phyloP scores from a whole-genome alignment of 2,888 invertebrate genomes.

The Caenorhabditis sulstoni region DNA sequence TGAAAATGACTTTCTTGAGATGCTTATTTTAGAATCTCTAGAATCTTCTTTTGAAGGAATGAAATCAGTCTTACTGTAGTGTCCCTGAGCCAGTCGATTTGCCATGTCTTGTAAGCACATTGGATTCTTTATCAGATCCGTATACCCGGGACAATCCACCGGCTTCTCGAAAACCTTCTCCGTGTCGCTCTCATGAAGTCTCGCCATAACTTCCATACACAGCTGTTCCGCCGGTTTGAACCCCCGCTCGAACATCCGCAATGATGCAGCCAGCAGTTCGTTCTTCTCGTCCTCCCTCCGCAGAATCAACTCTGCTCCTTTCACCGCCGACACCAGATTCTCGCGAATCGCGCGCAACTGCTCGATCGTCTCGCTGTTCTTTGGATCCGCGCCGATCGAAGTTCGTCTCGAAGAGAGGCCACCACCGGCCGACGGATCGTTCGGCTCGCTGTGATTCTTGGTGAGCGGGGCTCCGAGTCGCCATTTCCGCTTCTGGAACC shows the following conservation, averaged over 20 bases:
- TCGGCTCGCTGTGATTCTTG: constrained; percentile 81
- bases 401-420: background rate
- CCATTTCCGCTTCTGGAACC: constrained; percentile 95
- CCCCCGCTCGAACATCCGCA: constrained; percentile 1
- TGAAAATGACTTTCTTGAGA: too few species aligned
- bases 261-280: constrained; percentile 2
- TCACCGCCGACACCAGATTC: constrained; percentile 92
- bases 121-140: constrained; percentile 88
- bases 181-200: constrained; percentile 10
- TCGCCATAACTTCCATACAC: background rate
- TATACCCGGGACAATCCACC: constrained; percentile 87
- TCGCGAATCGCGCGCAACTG: constrained; percentile 92
- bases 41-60: too few species aligned
- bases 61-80: constrained; percentile 64
- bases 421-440: background rate
- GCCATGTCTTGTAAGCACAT: constrained; percentile 93
- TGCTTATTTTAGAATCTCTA: too few species aligned
- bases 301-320: constrained; percentile 94
- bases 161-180: constrained; percentile 70
- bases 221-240: constrained; percentile 13
- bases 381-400: constrained; percentile 26
- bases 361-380: constrained; percentile 85
- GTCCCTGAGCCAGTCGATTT: background rate
- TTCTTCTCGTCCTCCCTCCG: constrained; percentile 94
- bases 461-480: constrained; percentile 96